Conservation (phyloP, 2,888 invertebrate genomes). For the Koerneria pararmatus region DNA sequence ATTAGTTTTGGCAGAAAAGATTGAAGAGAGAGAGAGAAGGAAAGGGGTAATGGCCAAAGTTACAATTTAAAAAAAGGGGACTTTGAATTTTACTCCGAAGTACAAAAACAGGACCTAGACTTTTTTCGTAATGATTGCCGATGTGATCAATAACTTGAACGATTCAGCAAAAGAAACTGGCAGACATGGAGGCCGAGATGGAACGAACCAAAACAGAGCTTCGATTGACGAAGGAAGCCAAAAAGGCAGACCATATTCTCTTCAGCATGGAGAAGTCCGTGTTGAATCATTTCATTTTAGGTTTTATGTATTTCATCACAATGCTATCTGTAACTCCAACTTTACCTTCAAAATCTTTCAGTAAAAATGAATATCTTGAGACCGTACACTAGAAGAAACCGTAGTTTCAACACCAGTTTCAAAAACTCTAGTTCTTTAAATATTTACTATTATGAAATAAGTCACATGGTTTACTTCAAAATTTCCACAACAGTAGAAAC, state of each 20-base stretch:
- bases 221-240: constrained; percentile 47
- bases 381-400: too few species aligned
- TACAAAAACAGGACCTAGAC: not conserved
- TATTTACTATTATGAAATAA: too few species aligned
- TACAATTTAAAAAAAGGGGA: too few species aligned
- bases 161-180: constrained; percentile 70
- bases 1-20: too few species aligned
- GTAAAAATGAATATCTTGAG: too few species aligned
- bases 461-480: too few species aligned
- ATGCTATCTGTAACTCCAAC: not conserved
- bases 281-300: not conserved
- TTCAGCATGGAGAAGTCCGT: constrained; percentile 34
- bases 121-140: not conserved
- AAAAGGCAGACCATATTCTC: constrained; percentile 53
- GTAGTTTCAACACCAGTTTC: too few species aligned
- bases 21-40: too few species aligned
- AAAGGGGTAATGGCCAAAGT: too few species aligned
- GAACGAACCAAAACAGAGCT: constrained; percentile 65
- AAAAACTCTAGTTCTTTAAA: too few species aligned
- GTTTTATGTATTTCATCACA: not conserved
- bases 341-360: not conserved
- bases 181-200: constrained; percentile 78
- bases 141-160: not conserved
- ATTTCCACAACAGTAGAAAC: too few species aligned
- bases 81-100: not conserved